Conservation (phyloP, 2,888 invertebrate species). For the Sphecodes monilicornis region DNA sequence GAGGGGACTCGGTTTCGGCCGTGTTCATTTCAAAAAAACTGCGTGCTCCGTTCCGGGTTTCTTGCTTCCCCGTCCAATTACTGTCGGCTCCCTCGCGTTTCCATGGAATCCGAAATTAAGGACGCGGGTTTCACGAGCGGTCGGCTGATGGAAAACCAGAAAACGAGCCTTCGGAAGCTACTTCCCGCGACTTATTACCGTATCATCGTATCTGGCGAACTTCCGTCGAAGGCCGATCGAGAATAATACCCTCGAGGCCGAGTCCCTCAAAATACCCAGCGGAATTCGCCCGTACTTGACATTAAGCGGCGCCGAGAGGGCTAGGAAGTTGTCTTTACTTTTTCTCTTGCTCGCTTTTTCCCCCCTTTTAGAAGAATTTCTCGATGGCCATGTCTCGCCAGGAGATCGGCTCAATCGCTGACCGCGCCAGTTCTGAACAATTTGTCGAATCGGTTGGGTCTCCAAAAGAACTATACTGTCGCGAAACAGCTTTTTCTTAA, state of each 20-base stretch:
- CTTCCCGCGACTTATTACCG: slow-evolving; percentile 37
- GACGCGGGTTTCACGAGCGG: slow-evolving; percentile 8
- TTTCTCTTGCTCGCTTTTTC: slow-evolving; percentile 25
- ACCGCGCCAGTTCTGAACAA: slow-evolving; percentile 53
- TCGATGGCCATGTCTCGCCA: slow-evolving; percentile 29
- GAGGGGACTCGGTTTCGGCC: not conserved
- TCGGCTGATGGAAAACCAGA: not conserved
- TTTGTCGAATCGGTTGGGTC: slow-evolving; percentile 34
- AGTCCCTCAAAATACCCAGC: slow-evolving; percentile 49
- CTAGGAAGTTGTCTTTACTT: slow-evolving; percentile 33
- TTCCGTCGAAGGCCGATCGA: slow-evolving; percentile 63
- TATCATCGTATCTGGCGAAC: slow-evolving; percentile 52
- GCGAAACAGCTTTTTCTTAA: too few species aligned
- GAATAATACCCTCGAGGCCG: slow-evolving; percentile 68
- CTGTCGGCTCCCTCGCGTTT: not conserved
- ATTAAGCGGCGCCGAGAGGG: slow-evolving; percentile 51
- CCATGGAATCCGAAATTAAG: slow-evolving; percentile 10
- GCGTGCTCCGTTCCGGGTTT: not conserved
- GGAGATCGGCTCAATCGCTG: slow-evolving; percentile 28
- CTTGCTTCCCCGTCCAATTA: not conserved
- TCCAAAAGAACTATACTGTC: not conserved
- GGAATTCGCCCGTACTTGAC: slow-evolving; percentile 67
- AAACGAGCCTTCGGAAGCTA: slow-evolving; percentile 9
- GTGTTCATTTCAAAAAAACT: not conserved
- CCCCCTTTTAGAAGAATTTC: not conserved